These are phyloP conservation scores for Antheraea pernyi DNA, from an alignment of 1,140 invertebrate species.

Conservation along the genomic window DNA sequence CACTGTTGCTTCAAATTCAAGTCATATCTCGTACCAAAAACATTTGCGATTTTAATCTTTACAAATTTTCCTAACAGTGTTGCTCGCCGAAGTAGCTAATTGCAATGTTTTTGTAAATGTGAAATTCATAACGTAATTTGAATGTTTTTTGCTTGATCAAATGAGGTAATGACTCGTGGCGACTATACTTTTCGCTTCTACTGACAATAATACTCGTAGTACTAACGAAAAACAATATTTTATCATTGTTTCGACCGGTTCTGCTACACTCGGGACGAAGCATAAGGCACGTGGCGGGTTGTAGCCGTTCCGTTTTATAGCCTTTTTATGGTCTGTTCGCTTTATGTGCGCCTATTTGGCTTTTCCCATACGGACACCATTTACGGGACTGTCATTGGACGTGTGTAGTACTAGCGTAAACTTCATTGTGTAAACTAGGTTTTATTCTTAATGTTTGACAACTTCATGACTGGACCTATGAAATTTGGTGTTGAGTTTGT, in stretches of 20 bases:
- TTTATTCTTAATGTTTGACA: too few relatives aligned
- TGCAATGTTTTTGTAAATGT: too few relatives aligned
- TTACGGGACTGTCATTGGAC: neutral
- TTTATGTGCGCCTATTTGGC: constrained; percentile 23
- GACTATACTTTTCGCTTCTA: neutral
- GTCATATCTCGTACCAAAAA: too few relatives aligned
- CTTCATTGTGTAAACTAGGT: neutral
- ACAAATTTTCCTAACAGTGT: too few relatives aligned
- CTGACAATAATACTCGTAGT: neutral
- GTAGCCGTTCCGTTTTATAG: constrained; percentile 27
- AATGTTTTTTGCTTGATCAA: neutral
- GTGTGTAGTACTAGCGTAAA: neutral
- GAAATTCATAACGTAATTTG: too few relatives aligned
- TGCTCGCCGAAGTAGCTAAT: too few relatives aligned
- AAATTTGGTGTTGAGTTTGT: too few relatives aligned
- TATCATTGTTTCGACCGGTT: neutral
- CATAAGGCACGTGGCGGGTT: neutral
- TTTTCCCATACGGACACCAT: constrained; percentile 13
- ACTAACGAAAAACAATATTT: neutral
- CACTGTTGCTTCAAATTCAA: too few relatives aligned
- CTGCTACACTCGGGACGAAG: neutral
- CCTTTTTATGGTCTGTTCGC: constrained; percentile 23
- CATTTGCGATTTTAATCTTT: too few relatives aligned
- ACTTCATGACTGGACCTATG: too few relatives aligned
- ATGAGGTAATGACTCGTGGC: neutral